A percentile compares a stretch with the other conserved stretches of the same genome.
Conservation (phyloP, 2,797 vertebrate genomes). For the Centroberyx gerrardi region DNA sequence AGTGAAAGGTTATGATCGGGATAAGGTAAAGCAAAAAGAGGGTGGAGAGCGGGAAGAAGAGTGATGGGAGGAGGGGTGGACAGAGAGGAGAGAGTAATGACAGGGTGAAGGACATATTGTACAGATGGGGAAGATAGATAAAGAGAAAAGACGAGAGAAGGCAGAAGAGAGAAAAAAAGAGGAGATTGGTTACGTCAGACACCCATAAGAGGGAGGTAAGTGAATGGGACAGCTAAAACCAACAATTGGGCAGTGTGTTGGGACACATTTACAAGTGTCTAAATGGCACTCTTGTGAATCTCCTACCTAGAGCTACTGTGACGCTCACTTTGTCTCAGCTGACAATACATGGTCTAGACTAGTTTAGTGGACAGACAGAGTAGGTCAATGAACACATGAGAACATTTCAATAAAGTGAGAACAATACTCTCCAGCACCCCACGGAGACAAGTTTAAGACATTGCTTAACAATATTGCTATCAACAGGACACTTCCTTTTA, state of each 20-base stretch:
- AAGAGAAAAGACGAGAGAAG: conserved; percentile 21
- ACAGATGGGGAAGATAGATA: conserved; percentile 15
- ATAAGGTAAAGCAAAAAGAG: conserved; percentile 8
- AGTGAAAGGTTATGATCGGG: not conserved
- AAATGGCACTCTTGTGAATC: conserved; percentile 30
- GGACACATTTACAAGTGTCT: conserved; percentile 20
- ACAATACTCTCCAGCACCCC: conserved; percentile 51
- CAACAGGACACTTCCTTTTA: conserved; percentile 68
- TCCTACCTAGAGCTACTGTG: not conserved
- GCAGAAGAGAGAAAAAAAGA: conserved; percentile 20
- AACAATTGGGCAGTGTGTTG: conserved; percentile 8
- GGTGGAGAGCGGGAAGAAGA: not conserved
- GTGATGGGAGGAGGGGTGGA: conserved; percentile 26
- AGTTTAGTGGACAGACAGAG: conserved; percentile 12
- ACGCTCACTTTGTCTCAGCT: conserved; percentile 17
- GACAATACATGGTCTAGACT: conserved; percentile 18
- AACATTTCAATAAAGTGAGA: conserved; percentile 64
- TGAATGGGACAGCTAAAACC: conserved; percentile 25
- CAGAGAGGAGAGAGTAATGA: conserved; percentile 29
- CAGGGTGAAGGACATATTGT: conserved; percentile 32
- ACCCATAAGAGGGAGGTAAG: not conserved
- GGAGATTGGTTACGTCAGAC: conserved; percentile 8
- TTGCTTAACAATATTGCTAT: conserved; percentile 67
- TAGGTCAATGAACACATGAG: conserved; percentile 40
- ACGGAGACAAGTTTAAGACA: conserved; percentile 59